These are phyloP conservation scores for Neria commutata DNA, from an alignment of 2,888 invertebrate species.

Conservation along the genomic window DNA sequence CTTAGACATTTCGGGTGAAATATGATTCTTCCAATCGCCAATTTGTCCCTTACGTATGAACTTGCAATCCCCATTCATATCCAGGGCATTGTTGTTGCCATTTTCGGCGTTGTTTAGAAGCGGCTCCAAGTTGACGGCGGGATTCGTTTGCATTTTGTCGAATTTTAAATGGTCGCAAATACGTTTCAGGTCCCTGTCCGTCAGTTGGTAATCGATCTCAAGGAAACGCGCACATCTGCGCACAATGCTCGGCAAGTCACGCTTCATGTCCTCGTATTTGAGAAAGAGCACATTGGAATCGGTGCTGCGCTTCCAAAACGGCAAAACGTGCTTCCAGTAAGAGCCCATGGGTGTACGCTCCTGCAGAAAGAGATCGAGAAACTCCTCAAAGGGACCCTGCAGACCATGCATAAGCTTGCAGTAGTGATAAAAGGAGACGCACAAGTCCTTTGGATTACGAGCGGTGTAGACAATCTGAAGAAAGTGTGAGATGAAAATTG, in stretches of 20 bases:
- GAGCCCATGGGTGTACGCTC: constrained; percentile 70
- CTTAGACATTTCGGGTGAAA: constrained; percentile 73
- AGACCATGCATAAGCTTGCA: constrained; percentile 74
- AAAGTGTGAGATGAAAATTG: not conserved
- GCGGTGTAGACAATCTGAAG: constrained; percentile 81
- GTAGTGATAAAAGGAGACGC: constrained; percentile 87
- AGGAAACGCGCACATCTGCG: constrained; percentile 68
- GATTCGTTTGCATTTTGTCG: constrained; percentile 80
- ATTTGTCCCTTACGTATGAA: constrained; percentile 80
- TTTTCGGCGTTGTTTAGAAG: constrained; percentile 62
- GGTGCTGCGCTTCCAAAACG: constrained; percentile 74
- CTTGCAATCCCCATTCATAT: constrained; percentile 62
- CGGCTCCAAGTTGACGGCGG: constrained; percentile 76
- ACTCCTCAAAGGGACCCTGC: constrained; percentile 73
- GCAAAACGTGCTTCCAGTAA: constrained; percentile 70
- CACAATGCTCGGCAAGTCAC: constrained; percentile 72
- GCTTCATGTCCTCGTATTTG: constrained; percentile 83
- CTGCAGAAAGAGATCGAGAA: constrained; percentile 74
- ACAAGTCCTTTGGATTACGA: constrained; percentile 89
- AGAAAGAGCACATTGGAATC: constrained; percentile 78
- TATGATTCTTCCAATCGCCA: constrained; percentile 78
- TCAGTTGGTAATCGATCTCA: constrained; percentile 67
- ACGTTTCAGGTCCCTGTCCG: constrained; percentile 70
- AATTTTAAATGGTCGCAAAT: constrained; percentile 80
- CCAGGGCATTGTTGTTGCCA: constrained; percentile 20